A percentile compares a stretch with the other conserved stretches of the same genome.
Conservation (phyloP, 1,140 invertebrate species). For the Drosophila mayri region DNA sequence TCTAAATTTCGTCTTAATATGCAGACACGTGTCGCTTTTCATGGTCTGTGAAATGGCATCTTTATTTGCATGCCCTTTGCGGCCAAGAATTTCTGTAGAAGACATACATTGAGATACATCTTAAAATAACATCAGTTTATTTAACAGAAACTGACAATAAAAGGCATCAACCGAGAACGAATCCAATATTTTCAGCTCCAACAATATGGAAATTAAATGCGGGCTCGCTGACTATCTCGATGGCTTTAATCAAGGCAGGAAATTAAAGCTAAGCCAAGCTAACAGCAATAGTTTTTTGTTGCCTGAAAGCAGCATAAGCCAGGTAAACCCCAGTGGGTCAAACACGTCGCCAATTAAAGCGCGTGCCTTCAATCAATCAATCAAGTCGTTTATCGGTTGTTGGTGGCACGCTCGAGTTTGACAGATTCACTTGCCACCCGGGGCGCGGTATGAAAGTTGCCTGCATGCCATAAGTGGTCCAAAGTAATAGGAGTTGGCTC, state of each 20-base stretch:
- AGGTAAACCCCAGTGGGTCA: slow-evolving; percentile 24
- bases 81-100: neutral
- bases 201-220: slow-evolving; percentile 30
- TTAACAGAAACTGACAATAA: slow-evolving; percentile 12
- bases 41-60: slow-evolving; percentile 12
- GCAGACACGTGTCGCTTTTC: slow-evolving; percentile 15
- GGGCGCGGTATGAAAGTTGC: slow-evolving; percentile 41
- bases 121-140: slow-evolving; percentile 8
- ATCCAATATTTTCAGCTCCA: slow-evolving; percentile 6
- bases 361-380: slow-evolving; percentile 43
- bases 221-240: slow-evolving; percentile 11
- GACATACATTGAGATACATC: neutral
- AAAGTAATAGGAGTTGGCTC: slow-evolving; percentile 31
- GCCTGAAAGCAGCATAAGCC: neutral
- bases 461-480: slow-evolving; percentile 19
- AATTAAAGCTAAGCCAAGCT: slow-evolving; percentile 14
- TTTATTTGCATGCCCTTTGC: slow-evolving; percentile 22
- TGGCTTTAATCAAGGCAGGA: slow-evolving; percentile 2
- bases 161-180: slow-evolving; percentile 18
- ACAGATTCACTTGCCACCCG: slow-evolving; percentile 50
- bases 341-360: slow-evolving; percentile 44
- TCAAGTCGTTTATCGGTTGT: slow-evolving; percentile 10
- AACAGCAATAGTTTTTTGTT: too few species aligned
- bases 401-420: slow-evolving; percentile 40
- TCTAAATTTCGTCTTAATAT: slow-evolving; percentile 19